Percentiles rank a stretch among this genome's conserved stretches.
Conservation (phyloP, 1,140 invertebrate genomes). For the Parapsyche elsis region DNA sequence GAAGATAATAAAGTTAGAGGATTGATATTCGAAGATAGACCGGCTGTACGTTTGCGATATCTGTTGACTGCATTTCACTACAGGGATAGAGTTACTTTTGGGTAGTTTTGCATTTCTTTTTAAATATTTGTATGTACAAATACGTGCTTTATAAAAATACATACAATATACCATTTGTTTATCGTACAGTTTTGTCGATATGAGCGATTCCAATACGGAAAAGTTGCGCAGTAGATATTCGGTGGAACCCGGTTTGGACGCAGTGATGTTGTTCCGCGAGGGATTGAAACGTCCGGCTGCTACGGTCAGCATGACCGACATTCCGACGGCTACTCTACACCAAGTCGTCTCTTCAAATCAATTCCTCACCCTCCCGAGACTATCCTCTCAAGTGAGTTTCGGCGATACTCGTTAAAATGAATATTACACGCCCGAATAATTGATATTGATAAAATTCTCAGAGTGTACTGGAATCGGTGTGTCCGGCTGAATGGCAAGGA, state of each 20-base stretch:
- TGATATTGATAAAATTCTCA: constrained; percentile 58
- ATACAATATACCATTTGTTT: neutral
- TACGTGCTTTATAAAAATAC: neutral
- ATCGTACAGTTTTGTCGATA: constrained; percentile 73
- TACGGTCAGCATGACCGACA: constrained; percentile 88
- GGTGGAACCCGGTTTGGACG: constrained; percentile 82
- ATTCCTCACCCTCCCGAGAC: constrained; percentile 86
- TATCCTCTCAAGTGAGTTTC: constrained; percentile 85
- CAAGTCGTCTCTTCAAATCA: constrained; percentile 91
- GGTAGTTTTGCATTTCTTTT: constrained; percentile 66
- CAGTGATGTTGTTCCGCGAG: constrained; percentile 92
- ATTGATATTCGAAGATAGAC: constrained; percentile 85
- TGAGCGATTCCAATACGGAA: constrained; percentile 69
- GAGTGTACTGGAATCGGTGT: constrained; percentile 84
- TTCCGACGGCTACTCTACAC: constrained; percentile 86
- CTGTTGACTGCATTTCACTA: constrained; percentile 89
- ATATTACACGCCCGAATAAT: neutral
- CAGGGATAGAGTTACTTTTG: constrained; percentile 87
- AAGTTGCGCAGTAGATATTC: constrained; percentile 76
- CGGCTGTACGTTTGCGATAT: constrained; percentile 83
- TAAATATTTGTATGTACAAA: neutral
- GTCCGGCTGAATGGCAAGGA: constrained; percentile 86
- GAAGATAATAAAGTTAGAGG: constrained; percentile 91
- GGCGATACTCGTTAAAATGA: neutral
- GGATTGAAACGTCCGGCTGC: constrained; percentile 83